Base-by-base conservation (phyloP, 2,888 invertebrate species). In the Hypena proboscidalis region DNA sequence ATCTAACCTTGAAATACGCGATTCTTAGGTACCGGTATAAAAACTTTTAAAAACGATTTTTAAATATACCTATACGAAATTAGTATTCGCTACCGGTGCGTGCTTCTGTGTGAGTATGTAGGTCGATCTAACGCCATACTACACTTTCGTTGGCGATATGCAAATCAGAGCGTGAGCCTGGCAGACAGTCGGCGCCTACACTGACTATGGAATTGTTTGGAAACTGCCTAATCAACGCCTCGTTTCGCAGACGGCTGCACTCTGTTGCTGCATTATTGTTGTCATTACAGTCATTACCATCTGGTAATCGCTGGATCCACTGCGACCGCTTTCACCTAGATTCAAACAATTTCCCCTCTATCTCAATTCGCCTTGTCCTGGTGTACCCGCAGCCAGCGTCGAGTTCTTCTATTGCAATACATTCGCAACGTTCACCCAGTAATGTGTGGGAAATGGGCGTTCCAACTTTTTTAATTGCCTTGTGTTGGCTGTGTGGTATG, bases 141-240 rank as follows among this genome's bases (percentile, higher is more conserved):
- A 83, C 82, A 88, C 87, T 88, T 87, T 88, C 84, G 78, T 81
- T 85, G 67, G 72, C 77, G 70, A 78, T 80, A 86, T 86, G 85
- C 82, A 87, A 86, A 87, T 82, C 83, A 83, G 86, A 87, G 83
- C 85, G 81, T 84, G 84, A 80, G 72, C 65, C 44, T 36, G 34
- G 70, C 62, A 67, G 70, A 62, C 62, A 60, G 64, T 61, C 41
- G 43, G 54, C 61, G 69, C 73, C 74, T 71, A 70, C 73, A 64
- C 67, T 70, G 61, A 48, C 60, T 70, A 71, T 73, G 56, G 73
- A 74, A 72, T 69, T 66, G 66, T 73, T 72, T 70, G 58, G 58
- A 70, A 76, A 69, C 67, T 60, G 57, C 48, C 67, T 63, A 64
- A 66, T 60, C 51, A 57, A 38, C 55, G 53, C 54, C 47, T 60